phyloP scores from a whole-genome alignment of 2,888 invertebrate species.

The Nineta flava region DNA sequence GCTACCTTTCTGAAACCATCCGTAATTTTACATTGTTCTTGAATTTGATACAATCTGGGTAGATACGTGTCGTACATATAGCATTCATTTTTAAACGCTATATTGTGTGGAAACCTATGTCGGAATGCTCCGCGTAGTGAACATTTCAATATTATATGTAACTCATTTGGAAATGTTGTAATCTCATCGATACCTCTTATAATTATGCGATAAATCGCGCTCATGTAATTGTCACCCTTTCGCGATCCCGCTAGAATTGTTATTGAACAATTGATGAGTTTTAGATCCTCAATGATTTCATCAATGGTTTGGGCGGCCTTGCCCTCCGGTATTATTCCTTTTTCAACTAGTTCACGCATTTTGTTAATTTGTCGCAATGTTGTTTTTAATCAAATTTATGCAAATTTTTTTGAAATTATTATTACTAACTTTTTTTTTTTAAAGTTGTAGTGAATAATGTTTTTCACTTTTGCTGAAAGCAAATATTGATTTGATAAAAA shows the following conservation, averaged over 20 bases:
- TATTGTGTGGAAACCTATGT: neutral
- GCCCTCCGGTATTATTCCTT: neutral
- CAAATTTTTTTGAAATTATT: too few relatives aligned
- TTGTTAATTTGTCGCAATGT: too few relatives aligned
- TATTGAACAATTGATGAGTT: slow-evolving; percentile 8
- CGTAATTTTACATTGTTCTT: slow-evolving; percentile 6
- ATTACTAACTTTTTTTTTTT: too few relatives aligned
- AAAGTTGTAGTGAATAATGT: too few relatives aligned
- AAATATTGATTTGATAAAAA: too few relatives aligned
- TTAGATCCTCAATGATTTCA: slow-evolving; percentile 9
- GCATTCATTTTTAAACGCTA: neutral
- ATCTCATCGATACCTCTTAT: slow-evolving; percentile 10
- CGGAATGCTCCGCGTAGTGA: neutral
- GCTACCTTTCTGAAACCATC: neutral
- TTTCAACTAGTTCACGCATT: neutral
- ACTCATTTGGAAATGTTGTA: neutral
- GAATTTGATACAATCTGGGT: slow-evolving; percentile 9
- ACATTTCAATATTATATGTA: slow-evolving; percentile 5
- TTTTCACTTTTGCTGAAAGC: too few relatives aligned
- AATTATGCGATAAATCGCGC: slow-evolving; percentile 14
- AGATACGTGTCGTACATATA: slow-evolving; percentile 8
- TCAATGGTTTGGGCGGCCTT: slow-evolving; percentile 3
- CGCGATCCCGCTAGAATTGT: slow-evolving; percentile 13
- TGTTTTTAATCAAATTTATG: too few relatives aligned
- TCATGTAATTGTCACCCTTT: slow-evolving; percentile 19